Evolutionary conservation across 2,113 vertebrate genomes (phyloP).

Genomic region (Megaleporinus macrocephalus): DNA sequence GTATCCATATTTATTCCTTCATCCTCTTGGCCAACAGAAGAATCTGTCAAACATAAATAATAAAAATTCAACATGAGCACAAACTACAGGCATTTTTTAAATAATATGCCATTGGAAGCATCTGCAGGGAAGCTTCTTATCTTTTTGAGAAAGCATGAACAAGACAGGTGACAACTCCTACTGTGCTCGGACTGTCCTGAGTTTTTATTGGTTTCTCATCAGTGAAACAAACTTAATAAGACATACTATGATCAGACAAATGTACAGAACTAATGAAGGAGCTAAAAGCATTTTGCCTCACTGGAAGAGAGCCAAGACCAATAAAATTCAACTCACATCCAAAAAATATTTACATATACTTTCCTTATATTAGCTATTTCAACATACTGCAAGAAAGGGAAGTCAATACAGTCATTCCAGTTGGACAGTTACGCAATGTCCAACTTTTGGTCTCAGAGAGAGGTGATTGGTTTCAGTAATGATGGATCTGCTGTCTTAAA

Average conservation of each 20-base stretch:
- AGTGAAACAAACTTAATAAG: constrained; percentile 15
- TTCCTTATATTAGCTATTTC: background rate
- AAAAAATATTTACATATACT: background rate
- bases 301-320: background rate
- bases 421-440: no score
- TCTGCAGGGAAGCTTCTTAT: background rate
- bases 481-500: no score
- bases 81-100: background rate
- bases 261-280: background rate
- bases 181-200: background rate
- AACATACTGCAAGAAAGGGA: background rate
- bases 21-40: constrained; percentile 82
- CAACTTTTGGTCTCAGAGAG: no score
- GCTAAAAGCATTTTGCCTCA: constrained; percentile 19
- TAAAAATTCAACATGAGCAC: no score
- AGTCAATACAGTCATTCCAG: no score
- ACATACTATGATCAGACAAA: constrained; percentile 11
- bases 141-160: background rate
- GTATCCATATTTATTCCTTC: constrained; percentile 86
- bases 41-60: constrained; percentile 70
- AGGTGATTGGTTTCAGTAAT: no score
- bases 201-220: constrained; percentile 17
- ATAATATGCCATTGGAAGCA: background rate
- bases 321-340: background rate
- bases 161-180: background rate